Evolutionary conservation across 2,797 vertebrate genomes (phyloP), one percentile per base, ranked within the genome.

Genomic region (Anguilla anguilla): DNA sequence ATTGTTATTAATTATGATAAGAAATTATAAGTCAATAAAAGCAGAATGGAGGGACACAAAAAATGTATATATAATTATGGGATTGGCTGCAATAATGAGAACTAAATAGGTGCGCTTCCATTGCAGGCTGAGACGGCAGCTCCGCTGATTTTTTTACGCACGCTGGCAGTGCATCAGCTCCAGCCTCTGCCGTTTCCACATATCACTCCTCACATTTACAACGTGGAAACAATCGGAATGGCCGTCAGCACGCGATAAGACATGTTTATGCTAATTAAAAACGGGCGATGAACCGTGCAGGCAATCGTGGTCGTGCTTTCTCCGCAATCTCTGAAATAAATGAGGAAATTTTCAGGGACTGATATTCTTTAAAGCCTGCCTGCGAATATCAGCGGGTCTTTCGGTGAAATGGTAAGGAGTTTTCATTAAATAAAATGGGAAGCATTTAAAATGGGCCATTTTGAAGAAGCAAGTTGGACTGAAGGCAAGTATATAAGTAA

Each of bases 191-290:
- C 25, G n/a, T 82, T 35, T 3, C 43, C 79, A 82, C 79, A 82
- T 82, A 49, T 82, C 79, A 82, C 31, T 57, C 25, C 35, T 15
- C 59, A 59, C 83, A 55, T 57, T 84, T 55, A 28, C 83, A 84
- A 19, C 49, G 46, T 84, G 55, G 31, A 61, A 55, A 61, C 83
- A 35, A 64, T 67, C 86, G 10, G 51, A 79, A 86, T 88, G 85
- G 85, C 55, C 85, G 82, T 86, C 77, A 31, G 74, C 77, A 49
- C 64, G 61, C n/a, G 57, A 55, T 81, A 72, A 83, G 85, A 86
- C 69, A 49, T 88, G 84, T 88, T 85, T 55, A 67, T 88, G 85
- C 77, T 86, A 86, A 88, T 88, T 88, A 82, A 88, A 85, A 88
- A 88, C 31, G 46, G 79, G 85, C 86, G 86, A 83, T 88, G 88